These are phyloP conservation scores for Enteromius trimaculatus DNA, from an alignment of 2,797 vertebrate species.

Conservation along the genomic window DNA sequence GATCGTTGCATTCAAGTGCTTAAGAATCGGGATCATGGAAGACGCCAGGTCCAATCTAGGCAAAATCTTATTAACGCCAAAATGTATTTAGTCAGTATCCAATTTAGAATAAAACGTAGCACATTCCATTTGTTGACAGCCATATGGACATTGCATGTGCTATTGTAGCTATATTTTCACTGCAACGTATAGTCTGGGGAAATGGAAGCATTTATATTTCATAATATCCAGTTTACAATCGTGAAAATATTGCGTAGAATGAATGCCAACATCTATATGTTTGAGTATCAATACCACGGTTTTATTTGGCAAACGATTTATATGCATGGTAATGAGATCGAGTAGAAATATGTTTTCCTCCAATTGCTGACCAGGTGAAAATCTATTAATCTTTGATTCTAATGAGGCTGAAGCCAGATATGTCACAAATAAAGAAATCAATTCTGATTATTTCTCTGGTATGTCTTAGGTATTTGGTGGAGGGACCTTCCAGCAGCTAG, in stretches of 20 bases:
- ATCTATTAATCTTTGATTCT: background rate
- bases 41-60: too few relatives aligned
- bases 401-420: background rate
- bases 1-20: background rate
- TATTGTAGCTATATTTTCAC: background rate
- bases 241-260: too few relatives aligned
- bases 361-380: background rate
- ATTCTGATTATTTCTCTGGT: background rate
- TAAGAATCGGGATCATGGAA: background rate
- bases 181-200: too few relatives aligned
- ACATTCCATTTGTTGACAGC: background rate
- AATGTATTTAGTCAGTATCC: background rate
- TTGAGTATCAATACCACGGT: too few relatives aligned
- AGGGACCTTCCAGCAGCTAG: conserved; percentile 11
- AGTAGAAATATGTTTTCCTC: background rate
- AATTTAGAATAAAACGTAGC: background rate
- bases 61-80: background rate
- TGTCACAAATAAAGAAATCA: conserved; percentile 3
- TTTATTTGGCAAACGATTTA: too few relatives aligned
- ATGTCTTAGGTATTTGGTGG: background rate
- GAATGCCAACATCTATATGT: too few relatives aligned
- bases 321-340: too few relatives aligned
- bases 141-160: background rate
- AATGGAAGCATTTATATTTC: too few relatives aligned
- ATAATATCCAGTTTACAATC: too few relatives aligned